Evolutionary conservation across 2,888 invertebrate genomes (phyloP).

Genomic region (Bimastos eiseni): DNA sequence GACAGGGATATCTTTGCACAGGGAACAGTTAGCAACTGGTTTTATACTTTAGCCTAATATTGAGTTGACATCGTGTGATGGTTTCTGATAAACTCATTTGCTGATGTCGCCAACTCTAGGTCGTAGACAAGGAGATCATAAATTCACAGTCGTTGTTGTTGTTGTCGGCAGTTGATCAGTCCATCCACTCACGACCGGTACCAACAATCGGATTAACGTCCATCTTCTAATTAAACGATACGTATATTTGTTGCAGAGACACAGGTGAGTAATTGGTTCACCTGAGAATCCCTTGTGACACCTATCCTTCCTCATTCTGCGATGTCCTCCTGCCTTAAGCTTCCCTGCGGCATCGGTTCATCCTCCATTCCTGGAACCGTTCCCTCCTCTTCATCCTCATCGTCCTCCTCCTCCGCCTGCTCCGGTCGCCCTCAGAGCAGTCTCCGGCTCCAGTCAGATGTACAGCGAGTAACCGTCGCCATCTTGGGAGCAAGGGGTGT

Average conservation of each 20-base stretch:
- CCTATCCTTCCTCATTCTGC: neutral
- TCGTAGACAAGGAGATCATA: too few relatives aligned
- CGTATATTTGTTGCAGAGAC: neutral
- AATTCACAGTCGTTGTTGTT: too few relatives aligned
- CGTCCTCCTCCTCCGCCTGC: neutral
- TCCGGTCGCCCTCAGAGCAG: slow-evolving; percentile 6
- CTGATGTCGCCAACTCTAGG: too few relatives aligned
- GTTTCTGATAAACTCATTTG: too few relatives aligned
- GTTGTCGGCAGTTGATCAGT: neutral
- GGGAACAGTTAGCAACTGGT: too few relatives aligned
- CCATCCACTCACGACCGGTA: too few relatives aligned
- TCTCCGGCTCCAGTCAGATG: slow-evolving; percentile 9
- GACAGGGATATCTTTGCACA: too few relatives aligned
- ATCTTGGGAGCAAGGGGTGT: slow-evolving; percentile 87
- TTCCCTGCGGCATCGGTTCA: neutral
- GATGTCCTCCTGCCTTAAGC: neutral
- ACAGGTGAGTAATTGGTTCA: neutral
- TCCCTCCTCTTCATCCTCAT: neutral
- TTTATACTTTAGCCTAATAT: too few relatives aligned
- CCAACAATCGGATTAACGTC: too few relatives aligned
- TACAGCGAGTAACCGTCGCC: slow-evolving; percentile 76
- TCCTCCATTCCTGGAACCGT: neutral
- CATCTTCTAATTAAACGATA: neutral
- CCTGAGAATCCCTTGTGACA: neutral
- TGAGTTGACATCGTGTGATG: too few relatives aligned